Base-by-base conservation (phyloP, 2,113 vertebrate genomes). In the Empidonax alnorum region DNA sequence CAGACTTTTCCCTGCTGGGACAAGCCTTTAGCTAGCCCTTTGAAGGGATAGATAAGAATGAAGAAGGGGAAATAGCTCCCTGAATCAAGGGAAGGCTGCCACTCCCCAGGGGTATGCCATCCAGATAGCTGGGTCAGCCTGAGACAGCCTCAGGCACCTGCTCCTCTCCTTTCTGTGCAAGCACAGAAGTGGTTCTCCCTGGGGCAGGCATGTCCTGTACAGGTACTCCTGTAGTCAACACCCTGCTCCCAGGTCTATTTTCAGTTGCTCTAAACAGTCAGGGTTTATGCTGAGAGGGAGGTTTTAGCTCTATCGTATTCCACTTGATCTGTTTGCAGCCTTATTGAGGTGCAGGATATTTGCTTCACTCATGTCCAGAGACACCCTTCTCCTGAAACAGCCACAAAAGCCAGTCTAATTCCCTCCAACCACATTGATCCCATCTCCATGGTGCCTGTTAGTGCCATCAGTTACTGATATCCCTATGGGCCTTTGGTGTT, bases 401-500 rank as follows among this genome's bases (percentile, higher is more conserved):
- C 9, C 18, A 13, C 47, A 69, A 90, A 88, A 69, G 3, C 3
- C 4, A 49, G 4, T 25, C 11, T 75, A 24, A 22, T 56, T 16
- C n/a, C 25, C 7, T 78, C 19, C 1, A 2, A 22, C 3, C 16
- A 20, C 20, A 15, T 2, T 4, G 5, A 52, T 44, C 30, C 9
- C 47, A 15, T 33, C 12, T 78, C 42, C 6, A 2, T 2, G 14
- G 30, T 25, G 8, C 9, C 37, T 88, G 46, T 46, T 63, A 50
- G 16, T 49, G 30, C 14, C 46, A 18, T 33, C 53, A 69, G 25
- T 18, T 39, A 4, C 22, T 47, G 1, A 0, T 53, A 65, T 21
- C 63, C 74, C 28, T 46, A 0, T 0, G 27, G 11, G 8, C 39
- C 12, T 83, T 68, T 2, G 1, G 8, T 72, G 14, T n/a, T 41